A percentile compares a stretch with the other conserved stretches of the same genome.
Conservation (phyloP, 2,888 invertebrate species). For the Gerris lacustris region DNA sequence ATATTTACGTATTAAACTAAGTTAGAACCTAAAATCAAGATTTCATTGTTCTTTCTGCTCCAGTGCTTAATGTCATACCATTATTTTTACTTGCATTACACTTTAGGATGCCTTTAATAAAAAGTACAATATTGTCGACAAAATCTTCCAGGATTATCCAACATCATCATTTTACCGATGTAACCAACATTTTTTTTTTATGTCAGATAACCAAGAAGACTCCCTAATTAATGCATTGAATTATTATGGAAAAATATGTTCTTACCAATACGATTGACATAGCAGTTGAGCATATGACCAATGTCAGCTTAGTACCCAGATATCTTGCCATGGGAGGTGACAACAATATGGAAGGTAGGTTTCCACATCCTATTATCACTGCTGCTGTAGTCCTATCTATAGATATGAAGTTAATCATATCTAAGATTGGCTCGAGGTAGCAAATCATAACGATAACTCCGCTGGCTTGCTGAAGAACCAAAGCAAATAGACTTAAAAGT, state of each 20-base stretch:
- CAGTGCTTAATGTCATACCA: no score
- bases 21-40: no score
- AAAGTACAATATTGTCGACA: no score
- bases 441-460: conserved; percentile 6
- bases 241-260: neutral
- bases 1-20: no score
- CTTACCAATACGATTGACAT: neutral
- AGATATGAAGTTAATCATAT: neutral
- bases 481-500: neutral
- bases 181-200: no score
- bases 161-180: no score
- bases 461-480: neutral
- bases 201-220: no score
- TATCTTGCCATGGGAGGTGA: conserved; percentile 7
- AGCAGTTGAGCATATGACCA: neutral
- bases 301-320: conserved; percentile 1
- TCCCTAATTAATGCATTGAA: no score
- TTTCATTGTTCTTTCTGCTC: no score
- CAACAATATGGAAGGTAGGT: neutral
- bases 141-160: no score
- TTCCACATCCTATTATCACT: conserved; percentile 2
- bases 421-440: neutral
- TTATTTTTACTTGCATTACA: no score
- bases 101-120: no score
- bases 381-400: neutral